phyloP scores from a whole-genome alignment of 1,140 invertebrate genomes.

The Agrilus planipennis region DNA sequence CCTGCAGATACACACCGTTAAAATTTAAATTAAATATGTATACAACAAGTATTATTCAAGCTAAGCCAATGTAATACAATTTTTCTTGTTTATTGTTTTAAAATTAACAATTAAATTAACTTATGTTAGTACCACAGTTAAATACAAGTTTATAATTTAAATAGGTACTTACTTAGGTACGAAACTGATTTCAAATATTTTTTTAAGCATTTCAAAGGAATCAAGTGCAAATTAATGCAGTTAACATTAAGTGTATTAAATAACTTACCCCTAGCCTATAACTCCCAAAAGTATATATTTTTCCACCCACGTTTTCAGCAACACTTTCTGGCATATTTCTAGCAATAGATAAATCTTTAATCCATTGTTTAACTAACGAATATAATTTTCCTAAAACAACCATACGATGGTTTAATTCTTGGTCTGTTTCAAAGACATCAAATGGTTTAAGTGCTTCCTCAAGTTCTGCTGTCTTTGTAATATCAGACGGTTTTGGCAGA shows the following conservation, averaged over 20 bases:
- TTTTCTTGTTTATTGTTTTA: no score
- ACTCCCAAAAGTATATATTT: slow-evolving; percentile 98
- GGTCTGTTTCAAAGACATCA: slow-evolving; percentile 84
- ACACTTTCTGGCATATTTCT: slow-evolving; percentile 82
- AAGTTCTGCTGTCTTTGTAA: slow-evolving; percentile 71
- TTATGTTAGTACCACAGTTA: no score
- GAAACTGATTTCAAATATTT: no score
- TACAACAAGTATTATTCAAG: not conserved
- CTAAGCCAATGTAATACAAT: no score
- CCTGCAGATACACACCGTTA: slow-evolving; percentile 41
- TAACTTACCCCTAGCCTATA: slow-evolving; percentile 64
- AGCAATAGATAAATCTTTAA: slow-evolving; percentile 72
- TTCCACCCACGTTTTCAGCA: slow-evolving; percentile 84
- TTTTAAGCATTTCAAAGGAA: no score
- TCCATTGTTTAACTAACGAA: slow-evolving; percentile 83
- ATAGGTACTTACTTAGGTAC: no score
- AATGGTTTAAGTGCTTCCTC: slow-evolving; percentile 72
- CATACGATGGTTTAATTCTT: slow-evolving; percentile 82
- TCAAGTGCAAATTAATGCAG: no score
- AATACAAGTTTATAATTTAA: no score
- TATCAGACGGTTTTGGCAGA: slow-evolving; percentile 73
- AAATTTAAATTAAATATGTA: not conserved
- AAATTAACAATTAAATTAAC: no score
- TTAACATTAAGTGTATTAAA: not conserved
- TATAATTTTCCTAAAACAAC: slow-evolving; percentile 76